Conservation (phyloP, 2,888 invertebrate species). For the Coremacera marginata region DNA sequence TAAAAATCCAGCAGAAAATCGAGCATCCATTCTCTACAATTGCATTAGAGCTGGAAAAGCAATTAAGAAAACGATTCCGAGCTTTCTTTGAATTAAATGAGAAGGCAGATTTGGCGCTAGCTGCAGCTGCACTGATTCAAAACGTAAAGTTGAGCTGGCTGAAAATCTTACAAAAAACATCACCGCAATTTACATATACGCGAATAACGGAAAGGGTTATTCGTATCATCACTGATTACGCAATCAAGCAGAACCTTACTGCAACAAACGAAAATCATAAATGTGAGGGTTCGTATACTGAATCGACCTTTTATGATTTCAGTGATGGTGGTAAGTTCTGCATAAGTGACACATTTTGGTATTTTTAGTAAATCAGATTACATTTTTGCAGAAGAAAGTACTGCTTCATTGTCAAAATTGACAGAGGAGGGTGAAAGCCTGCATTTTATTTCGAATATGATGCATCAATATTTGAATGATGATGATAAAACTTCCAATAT, state of each 20-base stretch:
- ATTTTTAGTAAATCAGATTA: slow-evolving; percentile 34
- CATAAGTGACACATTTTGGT: slow-evolving; percentile 37
- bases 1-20: not conserved
- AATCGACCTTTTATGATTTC: slow-evolving; percentile 41
- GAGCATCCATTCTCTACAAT: slow-evolving; percentile 39
- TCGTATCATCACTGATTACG: slow-evolving; percentile 28
- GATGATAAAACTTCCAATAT: no score
- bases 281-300: slow-evolving; percentile 42
- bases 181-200: slow-evolving; percentile 40
- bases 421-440: slow-evolving; percentile 26
- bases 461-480: no score
- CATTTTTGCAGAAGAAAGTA: slow-evolving; percentile 29
- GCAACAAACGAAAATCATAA: slow-evolving; percentile 42
- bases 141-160: slow-evolving; percentile 41
- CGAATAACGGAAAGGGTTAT: slow-evolving; percentile 40
- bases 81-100: slow-evolving; percentile 37
- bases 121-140: slow-evolving; percentile 42
- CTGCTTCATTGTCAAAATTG: slow-evolving; percentile 36
- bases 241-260: slow-evolving; percentile 42
- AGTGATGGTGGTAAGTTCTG: slow-evolving; percentile 37
- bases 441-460: no score
- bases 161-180: slow-evolving; percentile 42
- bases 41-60: slow-evolving; percentile 37
- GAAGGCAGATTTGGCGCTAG: slow-evolving; percentile 6
- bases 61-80: slow-evolving; percentile 21